Evolutionary conservation across 1,140 invertebrate genomes (phyloP).

Genomic region (Danaus melanippus): DNA sequence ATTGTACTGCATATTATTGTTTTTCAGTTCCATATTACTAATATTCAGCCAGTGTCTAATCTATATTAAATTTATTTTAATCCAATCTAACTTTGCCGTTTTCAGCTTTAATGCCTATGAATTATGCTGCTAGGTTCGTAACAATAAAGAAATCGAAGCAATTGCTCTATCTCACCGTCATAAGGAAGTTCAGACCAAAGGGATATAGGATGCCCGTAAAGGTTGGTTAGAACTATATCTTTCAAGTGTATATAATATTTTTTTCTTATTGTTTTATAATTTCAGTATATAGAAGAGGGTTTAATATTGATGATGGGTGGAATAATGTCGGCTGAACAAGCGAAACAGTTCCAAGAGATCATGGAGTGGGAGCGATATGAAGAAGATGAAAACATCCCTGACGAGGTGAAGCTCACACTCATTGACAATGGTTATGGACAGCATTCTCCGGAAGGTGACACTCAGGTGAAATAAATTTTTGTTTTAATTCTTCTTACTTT

Average conservation of each 20-base stretch:
- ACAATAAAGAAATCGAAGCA: conserved; percentile 76
- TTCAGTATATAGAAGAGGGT: conserved; percentile 70
- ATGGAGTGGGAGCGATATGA: conserved; percentile 69
- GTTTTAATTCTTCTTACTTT: not conserved
- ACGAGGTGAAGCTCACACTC: conserved; percentile 54
- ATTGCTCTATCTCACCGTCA: conserved; percentile 72
- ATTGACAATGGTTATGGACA: conserved; percentile 33
- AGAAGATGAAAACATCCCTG: conserved; percentile 55
- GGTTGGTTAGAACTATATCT: conserved; percentile 23
- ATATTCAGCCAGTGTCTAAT: no score
- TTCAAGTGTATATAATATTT: not conserved
- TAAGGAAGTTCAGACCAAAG: conserved; percentile 53
- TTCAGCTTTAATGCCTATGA: conserved; percentile 72
- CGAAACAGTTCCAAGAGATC: conserved; percentile 54
- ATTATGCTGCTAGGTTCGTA: conserved; percentile 75
- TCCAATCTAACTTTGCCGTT: conserved; percentile 8
- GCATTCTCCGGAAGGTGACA: conserved; percentile 24
- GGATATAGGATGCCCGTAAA: conserved; percentile 57
- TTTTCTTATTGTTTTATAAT: conserved; percentile 1
- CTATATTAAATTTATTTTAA: no score
- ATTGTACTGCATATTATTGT: no score
- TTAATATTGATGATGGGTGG: conserved; percentile 76
- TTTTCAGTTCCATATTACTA: no score
- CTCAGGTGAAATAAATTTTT: conserved; percentile 26
- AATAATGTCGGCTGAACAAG: conserved; percentile 66